Percentiles rank a stretch among this genome's conserved stretches.
phyloP scores from a whole-genome alignment of 2,797 vertebrate genomes.

The Tolypeutes matacus region DNA sequence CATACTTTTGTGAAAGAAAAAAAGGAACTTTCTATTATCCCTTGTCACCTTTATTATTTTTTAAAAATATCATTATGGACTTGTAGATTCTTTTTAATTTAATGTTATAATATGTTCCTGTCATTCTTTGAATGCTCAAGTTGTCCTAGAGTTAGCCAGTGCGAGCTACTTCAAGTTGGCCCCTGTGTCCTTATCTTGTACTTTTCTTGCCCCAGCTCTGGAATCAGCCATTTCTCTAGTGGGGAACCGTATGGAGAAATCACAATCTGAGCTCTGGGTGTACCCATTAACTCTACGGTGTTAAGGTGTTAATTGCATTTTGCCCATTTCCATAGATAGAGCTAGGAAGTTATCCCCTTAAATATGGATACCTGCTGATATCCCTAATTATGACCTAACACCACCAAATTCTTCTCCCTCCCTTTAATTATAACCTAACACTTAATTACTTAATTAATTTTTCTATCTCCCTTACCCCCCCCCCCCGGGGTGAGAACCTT shows the following conservation, averaged over 20 bases:
- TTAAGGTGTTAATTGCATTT: neutral
- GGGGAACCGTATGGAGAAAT: neutral
- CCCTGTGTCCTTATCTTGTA: neutral
- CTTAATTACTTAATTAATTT: neutral
- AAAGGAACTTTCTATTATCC: neutral
- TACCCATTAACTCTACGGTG: neutral
- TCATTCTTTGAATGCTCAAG: neutral
- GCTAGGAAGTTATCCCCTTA: neutral
- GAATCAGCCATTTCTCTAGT: neutral
- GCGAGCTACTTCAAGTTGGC: neutral
- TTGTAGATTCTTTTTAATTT: neutral
- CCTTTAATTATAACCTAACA: neutral
- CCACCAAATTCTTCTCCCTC: neutral
- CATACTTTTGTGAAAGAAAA: neutral
- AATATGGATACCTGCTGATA: neutral
- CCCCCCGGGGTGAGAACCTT: neutral
- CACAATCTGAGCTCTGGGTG: neutral
- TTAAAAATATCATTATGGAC: neutral
- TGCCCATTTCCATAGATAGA: neutral
- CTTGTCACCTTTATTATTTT: neutral
- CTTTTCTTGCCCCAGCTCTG: neutral
- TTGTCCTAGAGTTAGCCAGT: neutral
- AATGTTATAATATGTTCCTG: neutral
- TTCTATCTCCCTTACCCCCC: neutral
- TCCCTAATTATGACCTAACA: neutral